phyloP scores from a whole-genome alignment of 2,113 vertebrate genomes.

The Actenoides lindsayi region DNA sequence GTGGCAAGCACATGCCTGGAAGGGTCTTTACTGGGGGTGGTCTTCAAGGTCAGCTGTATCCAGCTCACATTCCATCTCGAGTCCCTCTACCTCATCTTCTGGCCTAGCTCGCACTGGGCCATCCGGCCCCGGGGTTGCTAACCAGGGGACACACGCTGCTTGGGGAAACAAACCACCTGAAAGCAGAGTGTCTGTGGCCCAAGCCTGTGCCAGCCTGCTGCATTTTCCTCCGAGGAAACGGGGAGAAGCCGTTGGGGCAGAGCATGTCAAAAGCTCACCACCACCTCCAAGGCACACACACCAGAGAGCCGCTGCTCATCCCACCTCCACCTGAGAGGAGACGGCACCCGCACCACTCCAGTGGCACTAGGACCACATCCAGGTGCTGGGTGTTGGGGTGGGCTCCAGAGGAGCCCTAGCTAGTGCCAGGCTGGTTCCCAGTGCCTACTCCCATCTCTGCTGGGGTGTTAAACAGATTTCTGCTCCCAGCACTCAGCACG shows the following conservation, averaged over 20 bases:
- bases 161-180: background rate
- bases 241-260: background rate
- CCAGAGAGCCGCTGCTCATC: background rate
- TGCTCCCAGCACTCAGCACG: background rate
- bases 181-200: background rate
- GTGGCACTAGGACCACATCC: background rate
- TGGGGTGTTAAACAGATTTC: background rate
- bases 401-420: background rate
- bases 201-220: background rate
- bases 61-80: background rate
- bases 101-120: background rate
- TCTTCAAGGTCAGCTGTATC: slow-evolving; percentile 4
- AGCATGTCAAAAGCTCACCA: rapidly evolving
- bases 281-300: rapidly evolving
- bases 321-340: rapidly evolving
- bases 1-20: slow-evolving; percentile 35
- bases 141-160: rapidly evolving
- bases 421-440: background rate
- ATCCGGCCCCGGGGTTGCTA: background rate
- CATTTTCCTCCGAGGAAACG: rapidly evolving
- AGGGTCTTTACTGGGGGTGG: background rate
- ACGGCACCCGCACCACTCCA: rapidly evolving
- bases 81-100: background rate
- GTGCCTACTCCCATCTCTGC: background rate
- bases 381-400: background rate